Conservation (phyloP, 2,888 invertebrate species). For the Halocaridina rubra region DNA sequence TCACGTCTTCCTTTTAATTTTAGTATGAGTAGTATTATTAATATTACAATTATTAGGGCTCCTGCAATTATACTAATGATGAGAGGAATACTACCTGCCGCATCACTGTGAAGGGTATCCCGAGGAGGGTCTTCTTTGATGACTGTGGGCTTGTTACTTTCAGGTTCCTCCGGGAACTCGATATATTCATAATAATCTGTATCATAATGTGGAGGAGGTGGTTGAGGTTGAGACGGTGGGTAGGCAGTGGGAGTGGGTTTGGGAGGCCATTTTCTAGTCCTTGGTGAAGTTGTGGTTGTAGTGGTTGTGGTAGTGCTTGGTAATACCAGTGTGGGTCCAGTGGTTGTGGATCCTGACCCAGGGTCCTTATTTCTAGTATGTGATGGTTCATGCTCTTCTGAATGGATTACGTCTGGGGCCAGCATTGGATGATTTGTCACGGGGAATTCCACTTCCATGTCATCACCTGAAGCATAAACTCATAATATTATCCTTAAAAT, state of each 20-base stretch:
- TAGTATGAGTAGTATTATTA: conserved; percentile 89
- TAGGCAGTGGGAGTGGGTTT: conserved; percentile 64
- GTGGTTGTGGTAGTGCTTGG: conserved; percentile 64
- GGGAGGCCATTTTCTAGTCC: conserved; percentile 44
- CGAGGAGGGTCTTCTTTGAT: conserved; percentile 68
- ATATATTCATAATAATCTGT: conserved; percentile 65
- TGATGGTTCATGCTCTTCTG: conserved; percentile 60
- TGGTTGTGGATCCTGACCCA: conserved; percentile 52
- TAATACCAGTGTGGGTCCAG: conserved; percentile 49
- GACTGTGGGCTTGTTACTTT: neutral
- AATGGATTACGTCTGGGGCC: conserved; percentile 62
- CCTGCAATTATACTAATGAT: conserved; percentile 92
- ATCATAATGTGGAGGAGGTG: conserved; percentile 66
- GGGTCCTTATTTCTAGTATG: conserved; percentile 32
- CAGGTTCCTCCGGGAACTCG: conserved; percentile 66
- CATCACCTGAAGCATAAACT: conserved; percentile 19
- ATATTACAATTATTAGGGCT: conserved; percentile 88
- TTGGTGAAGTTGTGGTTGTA: conserved; percentile 60
- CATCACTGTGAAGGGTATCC: conserved; percentile 66
- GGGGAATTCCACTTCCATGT: conserved; percentile 46
- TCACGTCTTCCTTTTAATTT: conserved; percentile 88
- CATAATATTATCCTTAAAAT: too few species aligned
- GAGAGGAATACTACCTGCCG: conserved; percentile 67
- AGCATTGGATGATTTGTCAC: conserved; percentile 64
- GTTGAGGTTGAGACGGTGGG: conserved; percentile 64